Percentiles rank a stretch among this genome's conserved stretches.
phyloP scores from a whole-genome alignment of 2,888 invertebrate genomes.

The Drosophila conformis region DNA sequence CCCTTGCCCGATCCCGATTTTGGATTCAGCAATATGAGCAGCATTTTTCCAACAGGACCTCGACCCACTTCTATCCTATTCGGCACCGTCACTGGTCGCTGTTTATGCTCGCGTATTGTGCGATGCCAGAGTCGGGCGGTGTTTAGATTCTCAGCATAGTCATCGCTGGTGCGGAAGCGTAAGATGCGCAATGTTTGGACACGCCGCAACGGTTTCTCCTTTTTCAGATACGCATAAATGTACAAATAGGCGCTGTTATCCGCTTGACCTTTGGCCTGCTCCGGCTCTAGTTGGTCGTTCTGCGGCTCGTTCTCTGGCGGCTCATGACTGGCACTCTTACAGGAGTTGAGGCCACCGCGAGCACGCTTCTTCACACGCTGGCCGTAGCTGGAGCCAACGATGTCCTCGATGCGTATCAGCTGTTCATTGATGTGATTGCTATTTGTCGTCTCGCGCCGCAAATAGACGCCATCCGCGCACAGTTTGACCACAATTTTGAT shows the following conservation, averaged over 20 bases:
- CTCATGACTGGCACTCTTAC: slow-evolving; percentile 87
- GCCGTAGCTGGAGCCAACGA: slow-evolving; percentile 91
- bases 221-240: slow-evolving; percentile 92
- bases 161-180: slow-evolving; percentile 92
- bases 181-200: slow-evolving; percentile 93
- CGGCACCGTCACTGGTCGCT: slow-evolving; percentile 6
- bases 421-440: slow-evolving; percentile 90
- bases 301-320: slow-evolving; percentile 17
- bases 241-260: slow-evolving; percentile 94
- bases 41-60: slow-evolving; percentile 46
- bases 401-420: slow-evolving; percentile 90
- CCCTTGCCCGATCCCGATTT: slow-evolving; percentile 97
- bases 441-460: slow-evolving; percentile 89
- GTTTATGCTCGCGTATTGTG: slow-evolving; percentile 89
- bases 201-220: slow-evolving; percentile 89
- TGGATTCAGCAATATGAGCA: slow-evolving; percentile 95
- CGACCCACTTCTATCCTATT: neutral
- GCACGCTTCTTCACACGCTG: slow-evolving; percentile 67
- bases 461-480: slow-evolving; percentile 89
- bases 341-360: slow-evolving; percentile 87
- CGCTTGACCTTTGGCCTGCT: slow-evolving; percentile 85
- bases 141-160: slow-evolving; percentile 92
- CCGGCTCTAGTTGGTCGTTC: slow-evolving; percentile 15
- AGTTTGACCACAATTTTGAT: slow-evolving; percentile 92
- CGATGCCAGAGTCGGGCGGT: slow-evolving; percentile 93